phyloP scores from a whole-genome alignment of 2,113 vertebrate species.

The Pteruthius melanotis region DNA sequence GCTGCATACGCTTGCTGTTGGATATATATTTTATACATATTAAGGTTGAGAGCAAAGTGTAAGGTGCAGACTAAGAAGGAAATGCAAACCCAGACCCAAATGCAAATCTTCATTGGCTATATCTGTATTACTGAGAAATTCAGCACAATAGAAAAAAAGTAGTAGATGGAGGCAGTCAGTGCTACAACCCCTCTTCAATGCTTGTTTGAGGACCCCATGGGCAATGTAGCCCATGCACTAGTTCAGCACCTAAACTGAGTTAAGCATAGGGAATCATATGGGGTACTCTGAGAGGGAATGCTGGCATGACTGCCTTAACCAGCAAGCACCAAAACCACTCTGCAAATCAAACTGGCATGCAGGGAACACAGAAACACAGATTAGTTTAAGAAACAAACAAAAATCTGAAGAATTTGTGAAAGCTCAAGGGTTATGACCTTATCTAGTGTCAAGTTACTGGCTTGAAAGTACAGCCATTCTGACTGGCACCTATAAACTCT shows the following conservation, averaged over 20 bases:
- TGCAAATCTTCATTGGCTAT: background rate
- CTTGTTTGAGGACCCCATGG: background rate
- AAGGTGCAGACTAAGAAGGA: background rate
- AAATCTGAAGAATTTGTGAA: background rate
- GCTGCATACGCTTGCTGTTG: background rate
- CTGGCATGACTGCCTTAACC: fast-evolving
- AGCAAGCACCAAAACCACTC: background rate
- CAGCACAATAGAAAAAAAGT: background rate
- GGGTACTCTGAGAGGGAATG: background rate
- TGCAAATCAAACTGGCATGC: background rate
- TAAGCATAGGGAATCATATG: fast-evolving
- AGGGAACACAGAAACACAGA: background rate
- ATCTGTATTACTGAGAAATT: background rate
- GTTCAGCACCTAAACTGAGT: background rate
- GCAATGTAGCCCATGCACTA: background rate
- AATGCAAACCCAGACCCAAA: background rate
- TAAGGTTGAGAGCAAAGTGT: fast-evolving
- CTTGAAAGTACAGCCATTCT: background rate
- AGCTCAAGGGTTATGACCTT: background rate
- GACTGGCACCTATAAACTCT: background rate
- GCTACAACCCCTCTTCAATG: background rate
- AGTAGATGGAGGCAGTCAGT: background rate
- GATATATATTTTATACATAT: background rate
- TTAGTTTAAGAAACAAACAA: background rate
- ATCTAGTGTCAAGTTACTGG: background rate